Evolutionary conservation across 2,797 vertebrate species (phyloP), one percentile per base, ranked within the genome.

Genomic region (Periparus ater): DNA sequence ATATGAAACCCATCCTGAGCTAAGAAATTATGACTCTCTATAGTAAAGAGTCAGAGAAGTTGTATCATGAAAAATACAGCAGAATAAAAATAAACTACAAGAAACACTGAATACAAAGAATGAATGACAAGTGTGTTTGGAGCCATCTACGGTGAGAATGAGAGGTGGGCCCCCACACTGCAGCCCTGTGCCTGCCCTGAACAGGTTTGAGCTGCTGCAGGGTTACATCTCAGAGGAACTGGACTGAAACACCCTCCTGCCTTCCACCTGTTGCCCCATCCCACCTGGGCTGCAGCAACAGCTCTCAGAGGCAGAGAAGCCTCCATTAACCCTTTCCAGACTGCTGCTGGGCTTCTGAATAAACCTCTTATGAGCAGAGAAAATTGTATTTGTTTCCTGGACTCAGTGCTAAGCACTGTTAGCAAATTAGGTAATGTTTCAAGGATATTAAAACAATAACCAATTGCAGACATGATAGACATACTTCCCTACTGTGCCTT

Each of bases 341-440:
- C 21, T 76, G 44, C 71, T 61, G 50, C 47, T 73, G 29, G 2
- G 2, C 23, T 67, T 85, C 55, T 63, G 50, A 94, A 55, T 50
- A 88, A 77, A 42, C 17, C 9, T 44, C 16, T 25, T 45, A 42
- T 0, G 0, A 61, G 45, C 29, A 80, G 29, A 83, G n/a, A 79
- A 85, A 91, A 71, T 4, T 3, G 26, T 19, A 40, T 63, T 60
- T 80, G 3, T 85, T 85, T 88, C 36, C 72, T 40, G 15, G 53
- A 54, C 40, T n/a, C 22, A 16, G 26, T 67, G 61, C 55, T 80
- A 88, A 91, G 67, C 21, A 38, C 30, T 34, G 23, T 47, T 63
- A 77, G 85, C 23, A 93, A 74, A 93, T 85, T 44, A 68, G 53
- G 34, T 71, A 71, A 77, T 25, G 32, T 50, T 81, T 94, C 7